Evolutionary conservation across 2,888 invertebrate species (phyloP).

Genomic region (Lasioglossum villosulum): DNA sequence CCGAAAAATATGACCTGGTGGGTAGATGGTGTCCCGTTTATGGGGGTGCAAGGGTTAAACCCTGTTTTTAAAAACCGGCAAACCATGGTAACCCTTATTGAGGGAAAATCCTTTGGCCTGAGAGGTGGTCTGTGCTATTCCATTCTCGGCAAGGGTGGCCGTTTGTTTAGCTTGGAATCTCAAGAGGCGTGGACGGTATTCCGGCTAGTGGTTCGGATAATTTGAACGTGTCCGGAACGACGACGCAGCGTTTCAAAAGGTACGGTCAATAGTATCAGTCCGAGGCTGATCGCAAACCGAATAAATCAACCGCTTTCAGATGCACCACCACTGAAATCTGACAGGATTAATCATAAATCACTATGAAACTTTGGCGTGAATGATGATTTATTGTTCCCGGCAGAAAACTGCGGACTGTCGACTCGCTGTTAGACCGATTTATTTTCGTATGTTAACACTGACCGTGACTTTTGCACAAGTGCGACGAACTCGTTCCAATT

Average conservation of each 20-base stretch:
- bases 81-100: slow-evolving; percentile 44
- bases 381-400: slow-evolving; percentile 29
- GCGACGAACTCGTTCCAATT: not conserved
- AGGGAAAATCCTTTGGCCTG: slow-evolving; percentile 28
- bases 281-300: not conserved
- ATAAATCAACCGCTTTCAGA: slow-evolving; percentile 55
- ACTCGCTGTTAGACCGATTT: not conserved
- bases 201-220: slow-evolving; percentile 47
- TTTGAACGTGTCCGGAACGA: slow-evolving; percentile 49
- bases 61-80: not conserved
- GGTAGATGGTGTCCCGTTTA: not conserved
- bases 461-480: not conserved
- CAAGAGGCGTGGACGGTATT: slow-evolving; percentile 62
- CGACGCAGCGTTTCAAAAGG: slow-evolving; percentile 35
- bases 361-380: slow-evolving; percentile 32
- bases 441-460: not conserved
- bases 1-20: not conserved
- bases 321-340: slow-evolving; percentile 30
- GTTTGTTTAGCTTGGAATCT: slow-evolving; percentile 66
- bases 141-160: slow-evolving; percentile 55
- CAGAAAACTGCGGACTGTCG: not conserved
- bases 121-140: slow-evolving; percentile 34
- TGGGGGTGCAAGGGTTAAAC: not conserved
- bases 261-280: slow-evolving; percentile 1
- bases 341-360: slow-evolving; percentile 46